A percentile compares a stretch with the other conserved stretches of the same genome.
These are phyloP conservation scores for Danaus plexippus DNA, from an alignment of 1,140 invertebrate species.

Conservation along the genomic window DNA sequence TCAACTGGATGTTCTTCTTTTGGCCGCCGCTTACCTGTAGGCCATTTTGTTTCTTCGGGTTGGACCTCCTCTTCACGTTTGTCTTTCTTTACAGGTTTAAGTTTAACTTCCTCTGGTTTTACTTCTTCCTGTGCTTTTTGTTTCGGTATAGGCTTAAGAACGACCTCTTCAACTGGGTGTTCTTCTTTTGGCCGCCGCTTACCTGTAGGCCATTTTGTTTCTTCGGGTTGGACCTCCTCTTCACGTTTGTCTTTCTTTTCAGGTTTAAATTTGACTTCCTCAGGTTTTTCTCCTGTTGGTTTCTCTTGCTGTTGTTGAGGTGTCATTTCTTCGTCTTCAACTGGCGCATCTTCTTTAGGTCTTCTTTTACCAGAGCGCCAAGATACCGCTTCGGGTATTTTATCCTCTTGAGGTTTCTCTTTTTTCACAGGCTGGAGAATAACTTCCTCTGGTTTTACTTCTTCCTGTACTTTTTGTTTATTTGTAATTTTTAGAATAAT, in stretches of 20 bases:
- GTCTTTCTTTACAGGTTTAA: conserved; percentile 17
- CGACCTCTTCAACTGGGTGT: conserved; percentile 52
- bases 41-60: conserved; percentile 4
- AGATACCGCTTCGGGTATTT: too few species aligned
- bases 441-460: too few species aligned
- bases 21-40: conserved; percentile 39
- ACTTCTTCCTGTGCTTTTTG: conserved; percentile 6
- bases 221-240: not conserved
- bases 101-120: conserved; percentile 13
- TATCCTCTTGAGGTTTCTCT: too few species aligned
- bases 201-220: conserved; percentile 23
- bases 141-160: conserved; percentile 20
- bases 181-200: conserved; percentile 44
- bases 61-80: conserved; percentile 13
- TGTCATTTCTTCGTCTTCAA: too few species aligned
- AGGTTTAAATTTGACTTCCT: conserved; percentile 42
- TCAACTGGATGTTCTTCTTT: conserved; percentile 54
- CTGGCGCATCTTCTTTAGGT: not conserved
- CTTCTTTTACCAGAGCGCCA: too few species aligned
- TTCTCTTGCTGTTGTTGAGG: too few species aligned
- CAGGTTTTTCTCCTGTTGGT: too few species aligned
- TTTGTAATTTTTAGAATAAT: conserved; percentile 4
- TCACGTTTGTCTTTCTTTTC: conserved; percentile 16
- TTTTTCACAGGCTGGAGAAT: too few species aligned
- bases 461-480: too few species aligned